These are phyloP conservation scores for Arrhopalites spinosus DNA, from an alignment of 2,888 invertebrate genomes.

Conservation along the genomic window DNA sequence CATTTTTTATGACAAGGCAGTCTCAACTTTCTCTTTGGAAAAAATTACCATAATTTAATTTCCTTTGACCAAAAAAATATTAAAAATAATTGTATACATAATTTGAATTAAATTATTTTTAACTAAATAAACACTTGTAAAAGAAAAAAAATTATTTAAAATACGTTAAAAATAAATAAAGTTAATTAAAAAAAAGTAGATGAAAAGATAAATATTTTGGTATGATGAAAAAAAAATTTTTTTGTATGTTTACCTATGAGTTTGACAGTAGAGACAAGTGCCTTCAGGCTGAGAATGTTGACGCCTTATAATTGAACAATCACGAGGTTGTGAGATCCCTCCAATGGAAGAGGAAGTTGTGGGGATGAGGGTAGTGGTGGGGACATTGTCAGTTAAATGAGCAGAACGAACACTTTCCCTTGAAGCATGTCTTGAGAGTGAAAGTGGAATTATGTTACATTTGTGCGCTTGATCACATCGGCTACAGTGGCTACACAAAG, in stretches of 20 bases:
- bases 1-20: too few relatives aligned
- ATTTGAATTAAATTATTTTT: too few relatives aligned
- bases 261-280: conserved; percentile 61
- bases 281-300: conserved; percentile 87
- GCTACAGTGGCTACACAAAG: too few relatives aligned
- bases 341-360: conserved; percentile 39
- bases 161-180: too few relatives aligned
- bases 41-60: too few relatives aligned
- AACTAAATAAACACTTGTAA: too few relatives aligned
- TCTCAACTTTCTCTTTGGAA: too few relatives aligned
- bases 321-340: conserved; percentile 61
- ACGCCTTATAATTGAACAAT: conserved; percentile 75
- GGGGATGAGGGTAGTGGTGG: conserved; percentile 56
- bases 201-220: not conserved
- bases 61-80: too few relatives aligned
- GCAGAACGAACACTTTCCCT: conserved; percentile 77
- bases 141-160: too few relatives aligned
- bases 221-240: too few relatives aligned
- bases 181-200: too few relatives aligned
- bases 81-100: too few relatives aligned
- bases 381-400: conserved; percentile 60
- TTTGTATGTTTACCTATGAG: conserved; percentile 62
- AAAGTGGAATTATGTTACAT: conserved; percentile 19
- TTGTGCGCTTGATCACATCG: conserved; percentile 60
- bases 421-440: conserved; percentile 79